Base-by-base conservation (phyloP, 2,888 invertebrate genomes). In the Onchidella celtica region DNA sequence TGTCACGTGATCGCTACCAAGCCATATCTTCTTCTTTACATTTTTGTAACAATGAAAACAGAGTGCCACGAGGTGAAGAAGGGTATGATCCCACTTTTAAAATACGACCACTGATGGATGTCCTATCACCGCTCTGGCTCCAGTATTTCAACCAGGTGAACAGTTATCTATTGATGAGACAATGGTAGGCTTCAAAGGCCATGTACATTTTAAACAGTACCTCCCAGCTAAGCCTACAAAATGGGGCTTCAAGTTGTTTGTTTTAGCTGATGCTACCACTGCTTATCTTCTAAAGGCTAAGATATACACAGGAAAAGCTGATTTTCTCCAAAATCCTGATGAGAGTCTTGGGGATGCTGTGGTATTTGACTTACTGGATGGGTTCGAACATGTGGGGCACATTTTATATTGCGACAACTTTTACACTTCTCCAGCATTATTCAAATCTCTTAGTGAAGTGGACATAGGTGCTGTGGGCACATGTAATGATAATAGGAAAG, bases 221-320 rank as follows among this genome's bases (percentile, higher is more conserved):
- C 61, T 61, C n/a, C 61, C 61, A 61, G 11, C n/a, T n/a, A 61
- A 61, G n/a, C 61, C 61, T 14, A 61, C 61, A 6, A 61, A 61
- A 61, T 61, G 61, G 61, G 61, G 61, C 27, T 61, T 61, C n/a
- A 21, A 61, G n/a, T 6, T 61, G 6, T 61, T 61, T 27, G 61
- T 61, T 6, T 21, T 61, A 61, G 61, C 61, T 24, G 61, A 24
- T 27, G 27, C 61, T 61, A 4, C 4, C 4, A 61, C 61, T 27
- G n/a, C 6, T 6, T 24, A 61, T 47, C 47, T 47, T 47, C 24
- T 61, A n/a, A 61, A 61, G 27, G 61, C 61, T 6, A 61, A 61
- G n/a, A 21, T 61, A 9, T 61, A 61, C n/a, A 61, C 61, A 24
- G 61, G 27, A 61, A 61, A 27, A n/a, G 6, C 6, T 21, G 61